A percentile compares a stretch with the other conserved stretches of the same genome.
phyloP scores from a whole-genome alignment of 2,797 vertebrate genomes.

The Acrossocheilus fasciatus region DNA sequence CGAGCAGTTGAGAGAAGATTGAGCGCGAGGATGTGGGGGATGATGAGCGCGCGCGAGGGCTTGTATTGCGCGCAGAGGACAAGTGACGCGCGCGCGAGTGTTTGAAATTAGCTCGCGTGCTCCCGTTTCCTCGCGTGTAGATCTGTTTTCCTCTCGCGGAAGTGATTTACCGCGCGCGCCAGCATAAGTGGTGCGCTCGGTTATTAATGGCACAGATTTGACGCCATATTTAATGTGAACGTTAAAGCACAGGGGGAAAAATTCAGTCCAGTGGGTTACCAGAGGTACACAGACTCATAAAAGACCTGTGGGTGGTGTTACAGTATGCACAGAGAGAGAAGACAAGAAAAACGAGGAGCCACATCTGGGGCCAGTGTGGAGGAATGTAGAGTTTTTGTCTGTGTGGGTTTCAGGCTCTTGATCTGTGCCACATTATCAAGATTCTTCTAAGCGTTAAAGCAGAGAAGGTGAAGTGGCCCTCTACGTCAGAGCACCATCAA shows the following conservation, averaged over 20 bases:
- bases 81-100: too few relatives aligned
- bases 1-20: too few relatives aligned
- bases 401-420: conserved; percentile 31
- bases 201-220: too few relatives aligned
- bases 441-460: conserved; percentile 37
- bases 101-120: too few relatives aligned
- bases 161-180: too few relatives aligned
- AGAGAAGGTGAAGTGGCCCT: conserved; percentile 39
- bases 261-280: neutral
- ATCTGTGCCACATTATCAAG: conserved; percentile 43
- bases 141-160: too few relatives aligned
- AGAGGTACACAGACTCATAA: conserved; percentile 21
- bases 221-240: conserved; percentile 26
- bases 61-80: too few relatives aligned
- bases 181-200: too few relatives aligned
- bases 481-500: conserved; percentile 9
- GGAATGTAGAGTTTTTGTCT: conserved; percentile 47
- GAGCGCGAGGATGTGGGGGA: too few relatives aligned
- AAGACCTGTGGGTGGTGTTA: conserved; percentile 40
- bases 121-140: too few relatives aligned
- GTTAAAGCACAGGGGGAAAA: conserved; percentile 6
- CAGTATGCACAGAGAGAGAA: conserved; percentile 24
- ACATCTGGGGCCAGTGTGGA: conserved; percentile 56
- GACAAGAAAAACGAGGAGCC: conserved; percentile 35
- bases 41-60: too few relatives aligned